Percentiles rank a stretch among this genome's conserved stretches.
These are phyloP conservation scores for Lagria hirta DNA, from an alignment of 2,888 invertebrate genomes.

Conservation along the genomic window DNA sequence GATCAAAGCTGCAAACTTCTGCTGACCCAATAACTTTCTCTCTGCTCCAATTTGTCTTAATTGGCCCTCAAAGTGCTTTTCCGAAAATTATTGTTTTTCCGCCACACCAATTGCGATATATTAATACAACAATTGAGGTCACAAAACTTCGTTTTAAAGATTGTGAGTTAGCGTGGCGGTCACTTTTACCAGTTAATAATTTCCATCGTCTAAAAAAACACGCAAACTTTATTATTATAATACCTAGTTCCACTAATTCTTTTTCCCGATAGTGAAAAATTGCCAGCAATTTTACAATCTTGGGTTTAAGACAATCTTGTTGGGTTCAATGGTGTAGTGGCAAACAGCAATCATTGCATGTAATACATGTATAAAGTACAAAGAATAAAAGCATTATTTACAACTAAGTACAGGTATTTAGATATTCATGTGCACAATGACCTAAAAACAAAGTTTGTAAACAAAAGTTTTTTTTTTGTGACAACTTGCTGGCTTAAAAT, in stretches of 20 bases:
- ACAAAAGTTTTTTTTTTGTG: too few species aligned
- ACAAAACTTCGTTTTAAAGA: constrained; percentile 21
- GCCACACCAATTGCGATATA: constrained; percentile 7
- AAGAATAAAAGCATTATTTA: too few species aligned
- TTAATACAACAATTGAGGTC: constrained; percentile 23
- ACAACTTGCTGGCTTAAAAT: too few species aligned
- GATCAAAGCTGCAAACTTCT: too few species aligned
- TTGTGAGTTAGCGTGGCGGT: constrained; percentile 25
- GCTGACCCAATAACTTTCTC: too few species aligned
- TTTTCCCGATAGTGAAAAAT: constrained; percentile 13
- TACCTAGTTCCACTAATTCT: constrained; percentile 6
- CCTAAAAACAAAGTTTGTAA: too few species aligned
- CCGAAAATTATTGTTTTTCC: constrained; percentile 10
- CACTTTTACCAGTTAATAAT: constrained; percentile 23
- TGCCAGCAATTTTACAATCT: background rate
- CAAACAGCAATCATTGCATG: background rate
- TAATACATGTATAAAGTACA: too few species aligned
- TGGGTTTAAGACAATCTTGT: too few species aligned
- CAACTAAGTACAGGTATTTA: too few species aligned
- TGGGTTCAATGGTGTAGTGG: background rate
- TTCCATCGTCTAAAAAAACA: constrained; percentile 24
- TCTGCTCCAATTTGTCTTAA: too few species aligned
- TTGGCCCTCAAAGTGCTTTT: too few species aligned
- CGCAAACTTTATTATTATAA: constrained; percentile 19
- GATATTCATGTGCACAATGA: too few species aligned